phyloP scores from a whole-genome alignment of 1,140 invertebrate species.

The Drosophila truncata region DNA sequence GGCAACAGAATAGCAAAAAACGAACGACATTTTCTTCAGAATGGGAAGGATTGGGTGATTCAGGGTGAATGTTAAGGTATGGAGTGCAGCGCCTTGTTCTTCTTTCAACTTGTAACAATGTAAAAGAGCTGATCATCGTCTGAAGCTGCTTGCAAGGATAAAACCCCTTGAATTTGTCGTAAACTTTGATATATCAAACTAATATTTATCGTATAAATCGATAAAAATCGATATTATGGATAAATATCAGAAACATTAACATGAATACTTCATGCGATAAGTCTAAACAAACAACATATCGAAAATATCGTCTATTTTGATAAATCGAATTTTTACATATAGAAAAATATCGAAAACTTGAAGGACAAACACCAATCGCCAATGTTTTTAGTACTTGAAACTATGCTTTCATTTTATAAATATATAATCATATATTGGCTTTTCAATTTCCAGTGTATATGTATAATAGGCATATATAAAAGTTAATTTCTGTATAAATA shows the following conservation, averaged over 20 bases:
- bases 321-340: background rate
- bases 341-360: no score
- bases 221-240: background rate
- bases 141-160: background rate
- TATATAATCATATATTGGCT: constrained; percentile 63
- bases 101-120: background rate
- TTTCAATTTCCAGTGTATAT: constrained; percentile 57
- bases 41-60: background rate
- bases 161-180: background rate
- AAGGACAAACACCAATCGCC: no score
- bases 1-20: constrained; percentile 77
- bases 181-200: background rate
- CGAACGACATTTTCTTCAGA: constrained; percentile 3
- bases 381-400: background rate
- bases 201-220: background rate
- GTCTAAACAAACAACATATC: background rate
- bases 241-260: background rate
- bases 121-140: background rate
- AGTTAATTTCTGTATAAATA: constrained; percentile 78
- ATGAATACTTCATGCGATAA: no score
- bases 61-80: no score
- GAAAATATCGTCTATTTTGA: background rate
- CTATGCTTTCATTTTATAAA: constrained; percentile 51
- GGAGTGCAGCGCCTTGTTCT: background rate
- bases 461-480: constrained; percentile 71